A percentile compares a stretch with the other conserved stretches of the same genome.
phyloP scores from a whole-genome alignment of 2,113 vertebrate genomes.

The Cyprinodon variegatus region DNA sequence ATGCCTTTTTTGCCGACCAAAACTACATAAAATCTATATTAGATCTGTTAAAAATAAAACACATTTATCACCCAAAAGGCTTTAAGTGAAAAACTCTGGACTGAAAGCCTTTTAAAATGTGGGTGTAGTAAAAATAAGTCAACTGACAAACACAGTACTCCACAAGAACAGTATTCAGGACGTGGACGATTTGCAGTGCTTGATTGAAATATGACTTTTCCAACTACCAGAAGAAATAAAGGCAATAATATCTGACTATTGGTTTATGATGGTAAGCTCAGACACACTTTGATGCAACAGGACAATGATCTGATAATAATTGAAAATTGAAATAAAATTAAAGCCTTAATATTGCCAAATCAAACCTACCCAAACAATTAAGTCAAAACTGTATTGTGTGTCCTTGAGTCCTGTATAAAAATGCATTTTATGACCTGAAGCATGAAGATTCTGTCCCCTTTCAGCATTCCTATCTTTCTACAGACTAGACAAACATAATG shows the following conservation, averaged over 20 bases:
- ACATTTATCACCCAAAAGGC: not conserved
- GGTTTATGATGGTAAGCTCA: too few relatives aligned
- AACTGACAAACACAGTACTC: not conserved
- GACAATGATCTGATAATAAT: not conserved
- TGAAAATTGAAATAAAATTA: not conserved
- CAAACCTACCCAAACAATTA: not conserved
- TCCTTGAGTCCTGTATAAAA: too few relatives aligned
- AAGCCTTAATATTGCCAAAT: not conserved
- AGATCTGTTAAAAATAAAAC: too few relatives aligned
- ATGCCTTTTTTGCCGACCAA: too few relatives aligned
- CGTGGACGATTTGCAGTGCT: too few relatives aligned
- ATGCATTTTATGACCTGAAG: not conserved
- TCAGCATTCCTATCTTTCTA: not conserved
- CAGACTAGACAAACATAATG: constrained; percentile 27
- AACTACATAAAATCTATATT: too few relatives aligned
- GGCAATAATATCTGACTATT: too few relatives aligned
- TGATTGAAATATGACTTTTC: too few relatives aligned
- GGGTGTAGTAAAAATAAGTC: not conserved
- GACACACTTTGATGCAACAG: too few relatives aligned
- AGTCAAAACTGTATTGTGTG: not conserved
- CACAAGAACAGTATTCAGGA: not conserved
- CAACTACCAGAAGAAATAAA: too few relatives aligned
- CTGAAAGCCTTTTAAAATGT: not conserved
- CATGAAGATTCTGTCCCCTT: not conserved
- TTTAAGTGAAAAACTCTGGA: not conserved